A percentile compares a stretch with the other conserved stretches of the same genome.
phyloP scores from a whole-genome alignment of 2,797 vertebrate genomes.

The Sebastes oblongus region DNA sequence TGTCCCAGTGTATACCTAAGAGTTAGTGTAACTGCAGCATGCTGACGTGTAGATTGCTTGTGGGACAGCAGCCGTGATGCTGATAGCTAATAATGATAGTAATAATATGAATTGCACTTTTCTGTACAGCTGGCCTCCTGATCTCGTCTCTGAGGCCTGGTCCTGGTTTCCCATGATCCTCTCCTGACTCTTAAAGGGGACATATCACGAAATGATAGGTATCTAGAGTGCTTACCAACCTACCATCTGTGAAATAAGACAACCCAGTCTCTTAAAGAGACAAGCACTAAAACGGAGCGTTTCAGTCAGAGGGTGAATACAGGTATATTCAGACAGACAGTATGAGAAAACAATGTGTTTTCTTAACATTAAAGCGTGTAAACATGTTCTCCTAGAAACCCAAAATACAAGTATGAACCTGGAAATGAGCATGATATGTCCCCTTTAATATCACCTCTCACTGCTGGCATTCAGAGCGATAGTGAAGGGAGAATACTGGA shows the following conservation, averaged over 20 bases:
- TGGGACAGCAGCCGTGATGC: conserved; percentile 47
- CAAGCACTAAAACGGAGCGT: no score
- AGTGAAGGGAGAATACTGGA: neutral
- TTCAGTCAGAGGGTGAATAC: no score
- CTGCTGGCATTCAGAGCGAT: neutral
- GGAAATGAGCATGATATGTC: neutral
- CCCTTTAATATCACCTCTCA: neutral
- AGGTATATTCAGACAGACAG: neutral
- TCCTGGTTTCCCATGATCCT: conserved; percentile 28
- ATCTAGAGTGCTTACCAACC: neutral
- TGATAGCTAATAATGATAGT: conserved; percentile 32
- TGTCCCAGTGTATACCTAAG: conserved; percentile 55
- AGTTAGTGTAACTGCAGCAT: conserved; percentile 72
- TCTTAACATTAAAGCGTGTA: neutral
- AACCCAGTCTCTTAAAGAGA: neutral
- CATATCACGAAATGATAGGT: neutral
- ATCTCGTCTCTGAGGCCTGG: neutral
- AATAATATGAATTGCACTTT: conserved; percentile 49
- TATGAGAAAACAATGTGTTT: neutral
- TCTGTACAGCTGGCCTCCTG: conserved; percentile 34
- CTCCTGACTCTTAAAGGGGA: neutral
- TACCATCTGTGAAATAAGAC: neutral
- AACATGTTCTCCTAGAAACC: neutral
- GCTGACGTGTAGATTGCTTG: conserved; percentile 69
- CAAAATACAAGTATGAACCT: neutral